Conservation (phyloP, 2,888 invertebrate species). For the Stictocephala bisonia region DNA sequence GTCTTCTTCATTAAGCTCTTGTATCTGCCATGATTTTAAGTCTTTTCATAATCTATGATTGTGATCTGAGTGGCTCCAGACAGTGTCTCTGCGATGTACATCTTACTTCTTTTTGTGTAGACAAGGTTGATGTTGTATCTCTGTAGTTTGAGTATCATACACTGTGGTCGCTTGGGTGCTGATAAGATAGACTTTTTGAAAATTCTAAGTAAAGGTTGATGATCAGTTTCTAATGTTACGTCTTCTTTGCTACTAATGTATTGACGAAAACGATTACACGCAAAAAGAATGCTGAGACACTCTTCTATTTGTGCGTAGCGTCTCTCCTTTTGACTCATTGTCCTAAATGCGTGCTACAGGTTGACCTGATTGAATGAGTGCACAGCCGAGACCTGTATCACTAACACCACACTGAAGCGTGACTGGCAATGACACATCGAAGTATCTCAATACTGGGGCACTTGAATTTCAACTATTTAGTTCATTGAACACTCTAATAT, state of each 20-base stretch:
- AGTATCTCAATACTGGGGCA: background rate
- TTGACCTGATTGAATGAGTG: background rate
- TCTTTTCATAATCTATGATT: background rate
- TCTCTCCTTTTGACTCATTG: background rate
- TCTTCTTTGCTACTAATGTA: background rate
- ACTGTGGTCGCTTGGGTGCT: background rate
- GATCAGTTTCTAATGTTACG: background rate
- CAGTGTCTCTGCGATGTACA: background rate
- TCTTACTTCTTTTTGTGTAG: background rate
- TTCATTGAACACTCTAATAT: background rate
- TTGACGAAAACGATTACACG: conserved; percentile 8
- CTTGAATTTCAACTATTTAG: background rate
- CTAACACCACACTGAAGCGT: background rate
- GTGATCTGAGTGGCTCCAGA: background rate
- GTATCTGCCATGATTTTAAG: background rate
- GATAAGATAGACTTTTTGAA: background rate
- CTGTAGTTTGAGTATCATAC: background rate
- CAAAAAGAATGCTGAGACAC: background rate
- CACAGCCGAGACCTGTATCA: conserved; percentile 6
- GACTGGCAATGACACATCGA: background rate
- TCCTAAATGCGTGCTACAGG: background rate
- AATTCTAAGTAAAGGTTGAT: background rate
- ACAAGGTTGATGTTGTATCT: background rate
- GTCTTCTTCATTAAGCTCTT: background rate
- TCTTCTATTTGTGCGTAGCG: background rate